Percentiles rank a stretch among this genome's conserved stretches.
These are phyloP conservation scores for Crotalus helleri DNA, from an alignment of 2,113 vertebrate species.

Conservation along the genomic window DNA sequence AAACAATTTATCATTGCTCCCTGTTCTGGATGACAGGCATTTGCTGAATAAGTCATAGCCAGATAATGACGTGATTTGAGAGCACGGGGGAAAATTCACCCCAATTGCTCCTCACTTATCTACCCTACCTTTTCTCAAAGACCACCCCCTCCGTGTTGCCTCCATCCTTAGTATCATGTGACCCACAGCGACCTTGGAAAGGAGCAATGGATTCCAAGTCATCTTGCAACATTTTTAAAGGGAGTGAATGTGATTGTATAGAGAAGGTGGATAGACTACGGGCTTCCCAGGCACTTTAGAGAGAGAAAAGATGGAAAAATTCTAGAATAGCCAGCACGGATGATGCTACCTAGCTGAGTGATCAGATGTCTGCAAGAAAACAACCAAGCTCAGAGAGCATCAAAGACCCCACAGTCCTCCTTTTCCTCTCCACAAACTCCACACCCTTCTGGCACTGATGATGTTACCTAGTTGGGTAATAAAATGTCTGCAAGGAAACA, in stretches of 20 bases:
- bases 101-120: no score
- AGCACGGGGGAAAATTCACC: not conserved
- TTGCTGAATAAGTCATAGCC: not conserved
- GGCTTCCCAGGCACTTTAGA: not conserved
- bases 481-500: no score
- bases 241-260: no score
- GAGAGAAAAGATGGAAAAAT: not conserved
- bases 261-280: not conserved
- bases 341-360: not conserved
- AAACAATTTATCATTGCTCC: not conserved
- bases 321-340: not conserved
- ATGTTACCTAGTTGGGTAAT: not conserved
- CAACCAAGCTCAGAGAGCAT: not conserved
- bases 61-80: not conserved
- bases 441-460: not conserved
- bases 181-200: no score
- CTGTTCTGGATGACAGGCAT: not conserved
- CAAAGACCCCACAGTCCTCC: not conserved
- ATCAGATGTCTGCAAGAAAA: not conserved
- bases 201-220: no score
- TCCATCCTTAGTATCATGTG: no score
- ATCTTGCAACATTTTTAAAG: no score
- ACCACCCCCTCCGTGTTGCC: no score
- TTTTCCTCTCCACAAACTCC: not conserved
- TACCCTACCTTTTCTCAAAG: no score